Conservation (phyloP, 2,888 invertebrate species). For the Eupithecia exiguata region DNA sequence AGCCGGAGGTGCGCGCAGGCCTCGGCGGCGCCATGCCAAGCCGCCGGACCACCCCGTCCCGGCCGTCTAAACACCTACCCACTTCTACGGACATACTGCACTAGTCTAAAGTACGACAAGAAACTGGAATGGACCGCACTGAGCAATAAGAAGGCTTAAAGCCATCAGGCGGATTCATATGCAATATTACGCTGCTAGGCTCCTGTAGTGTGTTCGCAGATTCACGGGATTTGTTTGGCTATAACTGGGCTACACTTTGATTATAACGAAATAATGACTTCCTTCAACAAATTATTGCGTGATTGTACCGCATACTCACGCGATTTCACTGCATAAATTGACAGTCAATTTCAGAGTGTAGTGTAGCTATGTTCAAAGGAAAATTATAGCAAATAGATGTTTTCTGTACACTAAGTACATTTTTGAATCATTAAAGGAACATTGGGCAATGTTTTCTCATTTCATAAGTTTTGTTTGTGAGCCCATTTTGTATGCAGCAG, state of each 20-base stretch:
- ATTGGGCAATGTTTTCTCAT: conserved; percentile 22
- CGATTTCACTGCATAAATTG: background rate
- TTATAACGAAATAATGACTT: background rate
- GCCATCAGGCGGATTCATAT: background rate
- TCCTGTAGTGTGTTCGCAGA: conserved; percentile 2
- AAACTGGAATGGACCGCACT: background rate
- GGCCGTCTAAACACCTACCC: conserved; percentile 49
- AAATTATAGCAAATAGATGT: conserved; percentile 8
- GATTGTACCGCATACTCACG: background rate
- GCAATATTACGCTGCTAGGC: background rate
- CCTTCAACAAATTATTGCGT: background rate
- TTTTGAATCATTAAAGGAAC: conserved; percentile 29
- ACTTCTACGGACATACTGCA: background rate
- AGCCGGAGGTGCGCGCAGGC: conserved; percentile 67
- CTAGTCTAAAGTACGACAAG: background rate
- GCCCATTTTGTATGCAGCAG: conserved; percentile 34
- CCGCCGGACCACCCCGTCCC: conserved; percentile 66
- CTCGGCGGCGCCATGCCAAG: conserved; percentile 73
- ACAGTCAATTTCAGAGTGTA: conserved; percentile 5
- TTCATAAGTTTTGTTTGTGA: conserved; percentile 7
- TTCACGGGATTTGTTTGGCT: background rate
- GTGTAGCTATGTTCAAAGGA: conserved; percentile 12
- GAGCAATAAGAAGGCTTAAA: background rate
- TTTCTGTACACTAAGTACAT: conserved; percentile 24
- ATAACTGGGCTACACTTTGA: conserved; percentile 7